Evolutionary conservation across 2,113 vertebrate genomes (phyloP).

Genomic region (Fulica atra): DNA sequence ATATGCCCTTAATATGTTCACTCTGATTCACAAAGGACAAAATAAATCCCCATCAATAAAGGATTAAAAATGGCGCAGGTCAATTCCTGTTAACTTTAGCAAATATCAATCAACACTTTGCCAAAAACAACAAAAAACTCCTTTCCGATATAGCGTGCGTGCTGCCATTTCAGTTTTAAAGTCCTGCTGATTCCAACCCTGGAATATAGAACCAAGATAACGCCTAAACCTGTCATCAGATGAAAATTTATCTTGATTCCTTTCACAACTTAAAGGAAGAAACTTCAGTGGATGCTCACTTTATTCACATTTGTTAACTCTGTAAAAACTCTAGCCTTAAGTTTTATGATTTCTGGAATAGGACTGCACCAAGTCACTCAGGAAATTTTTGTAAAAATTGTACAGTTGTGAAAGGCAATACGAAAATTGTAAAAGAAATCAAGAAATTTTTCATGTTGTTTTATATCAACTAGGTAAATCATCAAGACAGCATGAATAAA

Average conservation of each 20-base stretch:
- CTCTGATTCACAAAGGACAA: slow-evolving; percentile 48
- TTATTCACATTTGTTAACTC: not conserved
- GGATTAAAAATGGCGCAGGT: slow-evolving; percentile 54
- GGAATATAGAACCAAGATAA: not conserved
- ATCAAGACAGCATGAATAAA: not conserved
- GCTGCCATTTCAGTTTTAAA: not conserved
- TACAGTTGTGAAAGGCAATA: not conserved
- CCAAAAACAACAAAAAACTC: slow-evolving; percentile 34
- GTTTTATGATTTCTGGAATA: not conserved
- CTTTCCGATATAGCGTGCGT: not conserved
- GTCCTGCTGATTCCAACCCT: not conserved
- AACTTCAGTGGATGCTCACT: not conserved
- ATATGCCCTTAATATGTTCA: slow-evolving; percentile 59
- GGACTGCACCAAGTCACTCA: not conserved
- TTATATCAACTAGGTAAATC: not conserved
- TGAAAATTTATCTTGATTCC: not conserved
- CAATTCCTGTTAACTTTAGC: slow-evolving; percentile 54
- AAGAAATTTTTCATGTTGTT: not conserved
- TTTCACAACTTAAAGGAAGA: not conserved
- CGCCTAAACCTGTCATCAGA: not conserved
- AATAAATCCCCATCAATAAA: slow-evolving; percentile 56
- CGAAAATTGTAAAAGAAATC: not conserved
- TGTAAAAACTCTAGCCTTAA: not conserved
- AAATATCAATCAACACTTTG: slow-evolving; percentile 36
- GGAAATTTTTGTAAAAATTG: not conserved